Conservation (phyloP, 2,113 vertebrate species). For the Coregonus clupeaformis region DNA sequence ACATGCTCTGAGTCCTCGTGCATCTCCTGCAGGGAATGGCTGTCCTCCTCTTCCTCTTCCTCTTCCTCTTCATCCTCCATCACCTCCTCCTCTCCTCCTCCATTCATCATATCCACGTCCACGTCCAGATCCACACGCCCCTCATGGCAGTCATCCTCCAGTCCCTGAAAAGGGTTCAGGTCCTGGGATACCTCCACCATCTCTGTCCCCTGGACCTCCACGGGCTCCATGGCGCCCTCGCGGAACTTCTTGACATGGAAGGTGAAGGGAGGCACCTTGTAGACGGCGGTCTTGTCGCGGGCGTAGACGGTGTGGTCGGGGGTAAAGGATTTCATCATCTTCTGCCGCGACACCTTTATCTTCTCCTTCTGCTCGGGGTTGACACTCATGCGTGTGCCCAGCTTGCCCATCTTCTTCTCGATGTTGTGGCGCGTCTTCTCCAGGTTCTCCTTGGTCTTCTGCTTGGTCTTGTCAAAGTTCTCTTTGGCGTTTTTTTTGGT, state of each 20-base stretch:
- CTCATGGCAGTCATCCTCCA: slow-evolving; percentile 66
- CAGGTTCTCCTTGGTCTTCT: slow-evolving; percentile 90
- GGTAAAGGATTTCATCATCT: slow-evolving; percentile 91
- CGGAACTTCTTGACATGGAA: slow-evolving; percentile 98
- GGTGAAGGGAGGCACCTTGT: slow-evolving; percentile 96
- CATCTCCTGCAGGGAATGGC: slow-evolving; percentile 81
- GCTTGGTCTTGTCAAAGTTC: slow-evolving; percentile 91
- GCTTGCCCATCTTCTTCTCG: slow-evolving; percentile 92
- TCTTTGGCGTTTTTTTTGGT: slow-evolving; percentile 90
- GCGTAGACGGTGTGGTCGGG: slow-evolving; percentile 86
- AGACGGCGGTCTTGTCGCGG: slow-evolving; percentile 89
- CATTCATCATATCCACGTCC: slow-evolving; percentile 76
- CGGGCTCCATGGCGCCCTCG: slow-evolving; percentile 84
- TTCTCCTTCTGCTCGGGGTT: slow-evolving; percentile 87
- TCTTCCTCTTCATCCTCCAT: slow-evolving; percentile 54
- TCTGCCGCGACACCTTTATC: slow-evolving; percentile 88
- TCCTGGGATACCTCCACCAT: slow-evolving; percentile 83
- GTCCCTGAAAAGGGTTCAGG: slow-evolving; percentile 76
- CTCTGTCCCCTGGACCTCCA: slow-evolving; percentile 84
- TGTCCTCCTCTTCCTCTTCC: slow-evolving; percentile 76
- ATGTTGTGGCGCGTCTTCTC: slow-evolving; percentile 93
- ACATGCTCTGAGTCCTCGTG: slow-evolving; percentile 81
- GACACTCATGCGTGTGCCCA: slow-evolving; percentile 92
- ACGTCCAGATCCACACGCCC: slow-evolving; percentile 75
- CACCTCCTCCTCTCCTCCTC: slow-evolving; percentile 62